Conservation (phyloP, 2,888 invertebrate genomes). For the Anticlea derivata region DNA sequence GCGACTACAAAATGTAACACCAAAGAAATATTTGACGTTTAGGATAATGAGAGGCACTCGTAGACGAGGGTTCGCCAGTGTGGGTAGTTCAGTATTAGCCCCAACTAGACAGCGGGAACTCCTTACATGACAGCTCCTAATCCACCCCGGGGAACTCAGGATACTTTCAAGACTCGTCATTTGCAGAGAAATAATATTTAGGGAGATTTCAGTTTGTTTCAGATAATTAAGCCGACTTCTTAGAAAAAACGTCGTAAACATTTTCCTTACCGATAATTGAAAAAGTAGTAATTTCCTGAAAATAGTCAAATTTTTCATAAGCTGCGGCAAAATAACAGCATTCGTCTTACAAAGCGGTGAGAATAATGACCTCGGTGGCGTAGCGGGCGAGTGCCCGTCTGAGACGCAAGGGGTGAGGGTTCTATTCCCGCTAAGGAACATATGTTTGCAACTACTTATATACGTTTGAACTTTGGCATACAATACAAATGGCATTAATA, state of each 20-base stretch:
- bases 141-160: slow-evolving; percentile 15
- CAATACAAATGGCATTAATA: too few species aligned
- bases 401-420: too few species aligned
- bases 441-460: too few species aligned
- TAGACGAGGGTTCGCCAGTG: slow-evolving; percentile 27
- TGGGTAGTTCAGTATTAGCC: slow-evolving; percentile 32
- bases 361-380: too few species aligned
- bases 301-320: slow-evolving; percentile 2
- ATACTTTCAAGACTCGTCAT: slow-evolving; percentile 18
- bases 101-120: slow-evolving; percentile 29
- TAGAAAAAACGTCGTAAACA: slow-evolving; percentile 7
- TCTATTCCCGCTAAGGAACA: too few species aligned
- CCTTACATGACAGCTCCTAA: slow-evolving; percentile 34
- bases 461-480: too few species aligned
- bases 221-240: slow-evolving; percentile 10
- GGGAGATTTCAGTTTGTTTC: slow-evolving; percentile 10
- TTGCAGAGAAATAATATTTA: slow-evolving; percentile 12
- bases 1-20: slow-evolving; percentile 15
- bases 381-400: too few species aligned
- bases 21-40: slow-evolving; percentile 27
- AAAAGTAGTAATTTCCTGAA: not conserved
- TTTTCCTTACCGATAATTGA: slow-evolving; percentile 12
- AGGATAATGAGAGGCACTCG: slow-evolving; percentile 28
- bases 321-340: too few species aligned
- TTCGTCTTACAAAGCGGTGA: too few species aligned